These are phyloP conservation scores for Chaetorhynchus papuensis DNA, from an alignment of 2,113 vertebrate genomes.

Conservation along the genomic window DNA sequence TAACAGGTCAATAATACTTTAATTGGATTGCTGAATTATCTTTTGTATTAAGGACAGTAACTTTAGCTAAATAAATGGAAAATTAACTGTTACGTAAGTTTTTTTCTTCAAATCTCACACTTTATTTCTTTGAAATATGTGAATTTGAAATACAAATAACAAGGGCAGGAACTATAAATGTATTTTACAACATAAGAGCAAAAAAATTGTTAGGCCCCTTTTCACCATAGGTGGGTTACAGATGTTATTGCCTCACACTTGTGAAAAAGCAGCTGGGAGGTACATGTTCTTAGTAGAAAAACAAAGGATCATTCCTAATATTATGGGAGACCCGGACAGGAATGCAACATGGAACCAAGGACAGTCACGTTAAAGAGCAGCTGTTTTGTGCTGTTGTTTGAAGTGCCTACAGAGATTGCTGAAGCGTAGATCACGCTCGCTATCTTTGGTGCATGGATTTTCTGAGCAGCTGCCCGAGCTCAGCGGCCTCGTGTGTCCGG, in stretches of 20 bases:
- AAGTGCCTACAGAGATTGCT: neutral
- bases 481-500: rapidly evolving
- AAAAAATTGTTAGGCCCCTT: neutral
- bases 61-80: neutral
- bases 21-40: neutral
- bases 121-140: constrained; percentile 20
- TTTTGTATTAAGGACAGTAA: neutral
- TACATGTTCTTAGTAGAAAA: neutral
- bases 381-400: neutral
- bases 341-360: neutral
- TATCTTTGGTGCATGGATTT: rapidly evolving
- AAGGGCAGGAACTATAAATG: neutral
- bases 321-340: neutral
- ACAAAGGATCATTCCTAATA: neutral
- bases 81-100: neutral
- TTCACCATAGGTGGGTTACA: neutral
- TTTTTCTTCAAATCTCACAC: neutral
- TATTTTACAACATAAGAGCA: neutral
- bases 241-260: neutral
- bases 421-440: rapidly evolving
- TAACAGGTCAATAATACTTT: constrained; percentile 10
- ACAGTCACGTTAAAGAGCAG: neutral
- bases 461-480: neutral
- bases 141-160: constrained; percentile 34
- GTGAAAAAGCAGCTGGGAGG: neutral